phyloP scores from a whole-genome alignment of 2,888 invertebrate species.

The Chorisops tibialis region DNA sequence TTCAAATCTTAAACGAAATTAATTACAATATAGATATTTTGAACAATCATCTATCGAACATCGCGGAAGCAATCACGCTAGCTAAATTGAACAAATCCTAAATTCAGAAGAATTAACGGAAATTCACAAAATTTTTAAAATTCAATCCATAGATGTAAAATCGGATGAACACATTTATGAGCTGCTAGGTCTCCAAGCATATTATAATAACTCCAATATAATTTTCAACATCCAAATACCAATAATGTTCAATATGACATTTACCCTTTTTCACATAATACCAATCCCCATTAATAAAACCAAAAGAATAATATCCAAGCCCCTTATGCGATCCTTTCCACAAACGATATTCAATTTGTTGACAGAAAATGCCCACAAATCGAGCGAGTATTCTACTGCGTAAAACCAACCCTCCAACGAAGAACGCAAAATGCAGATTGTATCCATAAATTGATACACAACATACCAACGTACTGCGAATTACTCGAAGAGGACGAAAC shows the following conservation, averaged over 20 bases:
- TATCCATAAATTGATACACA: not conserved
- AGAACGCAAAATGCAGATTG: not conserved
- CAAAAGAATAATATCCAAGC: constrained; percentile 2
- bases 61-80: constrained; percentile 23
- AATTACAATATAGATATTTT: constrained; percentile 18
- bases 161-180: constrained; percentile 21
- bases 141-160: constrained; percentile 10
- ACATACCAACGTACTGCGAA: not conserved
- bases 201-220: constrained; percentile 6
- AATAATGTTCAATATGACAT: not conserved
- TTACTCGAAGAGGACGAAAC: not conserved
- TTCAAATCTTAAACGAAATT: constrained; percentile 15
- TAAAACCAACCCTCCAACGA: not conserved
- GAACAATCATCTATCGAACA: constrained; percentile 18
- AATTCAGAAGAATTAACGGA: constrained; percentile 17
- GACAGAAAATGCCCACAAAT: not conserved
- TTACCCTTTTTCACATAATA: constrained; percentile 15
- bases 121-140: constrained; percentile 2
- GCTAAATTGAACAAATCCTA: constrained; percentile 25
- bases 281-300: constrained; percentile 7
- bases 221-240: constrained; percentile 23
- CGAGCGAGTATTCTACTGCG: constrained; percentile 9
- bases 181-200: constrained; percentile 2
- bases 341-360: constrained; percentile 7
- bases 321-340: not conserved